Percentiles rank a stretch among this genome's conserved stretches.
Conservation (phyloP, 2,113 vertebrate genomes). For the Isichthys henryi region DNA sequence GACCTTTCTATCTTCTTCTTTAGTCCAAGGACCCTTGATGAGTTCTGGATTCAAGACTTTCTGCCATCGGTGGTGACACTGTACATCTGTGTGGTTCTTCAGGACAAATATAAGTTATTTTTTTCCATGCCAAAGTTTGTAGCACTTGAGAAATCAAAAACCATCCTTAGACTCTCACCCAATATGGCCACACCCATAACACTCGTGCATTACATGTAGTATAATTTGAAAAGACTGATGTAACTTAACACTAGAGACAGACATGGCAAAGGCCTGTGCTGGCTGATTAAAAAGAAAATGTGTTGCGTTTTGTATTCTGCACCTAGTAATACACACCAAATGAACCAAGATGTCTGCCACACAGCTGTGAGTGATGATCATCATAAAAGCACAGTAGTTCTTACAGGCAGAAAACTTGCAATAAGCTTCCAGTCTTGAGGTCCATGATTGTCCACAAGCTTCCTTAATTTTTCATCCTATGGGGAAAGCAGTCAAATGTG, state of each 20-base stretch:
- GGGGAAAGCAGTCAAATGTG: conserved; percentile 19
- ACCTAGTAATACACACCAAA: background rate
- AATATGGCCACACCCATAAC: background rate
- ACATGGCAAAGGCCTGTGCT: background rate
- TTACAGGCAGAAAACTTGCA: conserved; percentile 86
- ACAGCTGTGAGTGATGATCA: background rate
- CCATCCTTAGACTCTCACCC: background rate
- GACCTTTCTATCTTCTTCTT: conserved; percentile 97
- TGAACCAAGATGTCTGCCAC: background rate
- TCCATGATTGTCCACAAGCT: conserved; percentile 88
- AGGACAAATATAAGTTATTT: background rate
- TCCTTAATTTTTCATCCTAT: conserved; percentile 95
- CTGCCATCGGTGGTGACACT: conserved; percentile 97
- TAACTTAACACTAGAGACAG: background rate
- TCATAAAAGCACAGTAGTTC: conserved; percentile 38
- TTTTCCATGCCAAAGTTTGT: background rate
- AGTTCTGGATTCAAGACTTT: conserved; percentile 97
- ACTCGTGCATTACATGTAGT: background rate
- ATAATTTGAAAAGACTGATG: background rate
- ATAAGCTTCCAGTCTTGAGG: conserved; percentile 97
- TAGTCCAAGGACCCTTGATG: conserved; percentile 97
- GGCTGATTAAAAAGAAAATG: background rate
- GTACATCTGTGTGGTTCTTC: conserved; percentile 93
- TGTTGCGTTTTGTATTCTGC: background rate
- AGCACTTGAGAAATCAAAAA: background rate